A percentile compares a stretch with the other conserved stretches of the same genome.
phyloP scores from a whole-genome alignment of 2,797 vertebrate species.

The Myotis pilosus region DNA sequence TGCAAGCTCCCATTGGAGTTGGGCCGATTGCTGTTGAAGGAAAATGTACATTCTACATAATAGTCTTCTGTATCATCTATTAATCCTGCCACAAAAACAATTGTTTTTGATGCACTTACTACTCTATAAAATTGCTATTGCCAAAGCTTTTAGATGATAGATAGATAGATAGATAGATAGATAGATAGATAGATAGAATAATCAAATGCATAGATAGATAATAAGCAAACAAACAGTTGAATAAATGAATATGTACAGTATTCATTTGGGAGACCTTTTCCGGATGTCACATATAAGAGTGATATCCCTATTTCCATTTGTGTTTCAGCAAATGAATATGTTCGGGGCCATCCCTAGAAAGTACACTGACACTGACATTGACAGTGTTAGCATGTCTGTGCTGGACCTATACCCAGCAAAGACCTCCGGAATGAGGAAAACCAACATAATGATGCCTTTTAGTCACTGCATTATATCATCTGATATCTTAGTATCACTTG shows the following conservation, averaged over 20 bases:
- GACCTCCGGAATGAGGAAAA: not conserved
- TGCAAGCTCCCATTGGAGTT: not conserved
- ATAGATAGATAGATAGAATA: not conserved
- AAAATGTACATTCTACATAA: not conserved
- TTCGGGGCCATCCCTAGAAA: not conserved
- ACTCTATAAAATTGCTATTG: not conserved
- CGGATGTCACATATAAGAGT: not conserved
- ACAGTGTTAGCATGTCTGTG: not conserved
- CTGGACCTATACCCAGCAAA: not conserved
- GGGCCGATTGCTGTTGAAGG: not conserved
- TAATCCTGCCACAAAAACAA: not conserved
- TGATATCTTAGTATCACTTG: not conserved
- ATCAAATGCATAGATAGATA: not conserved
- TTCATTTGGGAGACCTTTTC: not conserved
- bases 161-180: not conserved
- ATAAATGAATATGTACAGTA: not conserved
- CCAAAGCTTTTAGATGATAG: not conserved
- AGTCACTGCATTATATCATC: not conserved
- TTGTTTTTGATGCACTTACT: not conserved
- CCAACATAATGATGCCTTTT: not conserved
- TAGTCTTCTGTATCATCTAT: not conserved
- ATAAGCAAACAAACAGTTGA: not conserved
- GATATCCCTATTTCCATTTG: not conserved
- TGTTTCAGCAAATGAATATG: not conserved
- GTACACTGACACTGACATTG: fast-evolving